Evolutionary conservation across 2,888 invertebrate species (phyloP).

Genomic region (Cheilosia variabilis): DNA sequence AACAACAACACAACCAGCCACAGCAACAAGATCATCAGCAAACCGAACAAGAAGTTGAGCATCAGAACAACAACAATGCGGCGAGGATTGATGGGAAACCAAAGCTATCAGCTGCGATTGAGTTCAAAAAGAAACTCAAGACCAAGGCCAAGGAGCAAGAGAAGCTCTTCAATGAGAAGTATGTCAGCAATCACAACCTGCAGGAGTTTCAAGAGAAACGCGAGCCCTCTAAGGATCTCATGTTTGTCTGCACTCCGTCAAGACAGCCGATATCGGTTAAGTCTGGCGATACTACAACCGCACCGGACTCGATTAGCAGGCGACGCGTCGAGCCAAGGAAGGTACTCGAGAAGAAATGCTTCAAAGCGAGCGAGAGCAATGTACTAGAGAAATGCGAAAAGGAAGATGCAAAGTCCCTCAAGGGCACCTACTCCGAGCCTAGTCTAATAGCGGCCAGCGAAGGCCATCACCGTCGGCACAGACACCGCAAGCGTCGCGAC

Average conservation of each 20-base stretch:
- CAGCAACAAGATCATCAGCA: slow-evolving; percentile 52
- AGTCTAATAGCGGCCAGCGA: slow-evolving; percentile 82
- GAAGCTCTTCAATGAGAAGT: slow-evolving; percentile 80
- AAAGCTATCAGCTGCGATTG: slow-evolving; percentile 59
- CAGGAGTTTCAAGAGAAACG: slow-evolving; percentile 80
- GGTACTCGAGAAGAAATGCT: slow-evolving; percentile 59
- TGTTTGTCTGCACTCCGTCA: slow-evolving; percentile 83
- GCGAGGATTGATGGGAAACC: slow-evolving; percentile 49
- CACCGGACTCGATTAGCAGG: slow-evolving; percentile 74
- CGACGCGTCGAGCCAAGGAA: slow-evolving; percentile 69
- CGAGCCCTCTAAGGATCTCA: slow-evolving; percentile 81
- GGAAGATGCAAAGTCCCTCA: slow-evolving; percentile 79
- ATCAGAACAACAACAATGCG: slow-evolving; percentile 62
- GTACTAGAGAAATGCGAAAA: slow-evolving; percentile 75
- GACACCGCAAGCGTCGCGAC: slow-evolving; percentile 82
- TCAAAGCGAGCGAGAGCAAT: slow-evolving; percentile 69
- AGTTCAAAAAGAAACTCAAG: slow-evolving; percentile 78
- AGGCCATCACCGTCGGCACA: slow-evolving; percentile 81
- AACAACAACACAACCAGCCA: slow-evolving; percentile 71
- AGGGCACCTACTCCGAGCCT: slow-evolving; percentile 83
- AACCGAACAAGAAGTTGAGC: slow-evolving; percentile 56
- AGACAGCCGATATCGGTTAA: slow-evolving; percentile 79
- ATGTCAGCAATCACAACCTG: slow-evolving; percentile 83
- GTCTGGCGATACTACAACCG: slow-evolving; percentile 76
- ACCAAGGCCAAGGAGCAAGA: slow-evolving; percentile 81